phyloP scores from a whole-genome alignment of 2,113 vertebrate species.

The Ochotona princeps region DNA sequence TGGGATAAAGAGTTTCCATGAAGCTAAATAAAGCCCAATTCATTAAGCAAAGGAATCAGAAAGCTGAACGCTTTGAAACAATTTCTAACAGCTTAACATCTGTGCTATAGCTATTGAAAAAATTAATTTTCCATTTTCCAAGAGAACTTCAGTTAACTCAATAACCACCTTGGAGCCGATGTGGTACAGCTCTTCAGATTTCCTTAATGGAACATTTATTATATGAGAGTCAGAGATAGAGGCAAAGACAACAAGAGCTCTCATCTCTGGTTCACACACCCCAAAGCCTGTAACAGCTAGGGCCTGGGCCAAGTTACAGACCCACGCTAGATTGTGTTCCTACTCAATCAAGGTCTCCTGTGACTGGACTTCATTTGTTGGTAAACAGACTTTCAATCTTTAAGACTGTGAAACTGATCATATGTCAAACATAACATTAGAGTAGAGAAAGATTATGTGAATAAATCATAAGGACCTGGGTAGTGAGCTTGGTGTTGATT shows the following conservation, averaged over 20 bases:
- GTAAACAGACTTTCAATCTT: not conserved
- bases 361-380: not conserved
- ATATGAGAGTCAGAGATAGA: no score
- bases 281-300: no score
- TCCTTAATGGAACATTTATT: not conserved
- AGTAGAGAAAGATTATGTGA: not conserved
- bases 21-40: not conserved
- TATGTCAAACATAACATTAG: not conserved
- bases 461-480: not conserved
- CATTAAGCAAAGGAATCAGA: not conserved
- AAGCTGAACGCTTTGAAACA: not conserved
- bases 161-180: not conserved
- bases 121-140: not conserved
- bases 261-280: no score
- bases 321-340: no score
- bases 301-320: no score
- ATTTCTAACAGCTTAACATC: not conserved
- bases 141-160: slow-evolving; percentile 9
- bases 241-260: no score
- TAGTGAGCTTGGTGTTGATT: not conserved
- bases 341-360: no score
- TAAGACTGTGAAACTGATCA: not conserved
- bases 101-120: not conserved
- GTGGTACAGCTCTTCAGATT: not conserved
- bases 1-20: not conserved